Evolutionary conservation across 1,140 invertebrate species (phyloP).

Genomic region (Diorhabda sublineata): DNA sequence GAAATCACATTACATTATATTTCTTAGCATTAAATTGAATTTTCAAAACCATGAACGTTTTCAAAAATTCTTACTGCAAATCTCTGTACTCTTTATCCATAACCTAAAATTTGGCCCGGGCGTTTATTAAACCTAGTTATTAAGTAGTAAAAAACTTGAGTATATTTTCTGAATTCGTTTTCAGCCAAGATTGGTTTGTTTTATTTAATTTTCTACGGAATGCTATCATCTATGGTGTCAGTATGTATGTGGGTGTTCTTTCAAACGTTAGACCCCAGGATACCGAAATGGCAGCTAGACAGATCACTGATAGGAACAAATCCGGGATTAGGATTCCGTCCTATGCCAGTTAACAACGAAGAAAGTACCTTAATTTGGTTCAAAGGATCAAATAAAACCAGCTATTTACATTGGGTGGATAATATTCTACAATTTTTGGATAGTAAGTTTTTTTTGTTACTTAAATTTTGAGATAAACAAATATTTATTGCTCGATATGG

Average conservation of each 20-base stretch:
- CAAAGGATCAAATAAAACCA: slow-evolving; percentile 71
- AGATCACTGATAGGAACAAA: slow-evolving; percentile 85
- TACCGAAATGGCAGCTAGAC: slow-evolving; percentile 79
- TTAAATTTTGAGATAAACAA: no score
- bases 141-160: no score
- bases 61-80: no score
- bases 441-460: slow-evolving; percentile 51
- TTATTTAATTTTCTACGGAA: slow-evolving; percentile 87
- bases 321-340: slow-evolving; percentile 90
- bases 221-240: slow-evolving; percentile 79
- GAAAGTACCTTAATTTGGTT: slow-evolving; percentile 94
- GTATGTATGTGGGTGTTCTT: slow-evolving; percentile 90
- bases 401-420: slow-evolving; percentile 73
- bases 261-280: slow-evolving; percentile 80
- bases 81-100: no score
- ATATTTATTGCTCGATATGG: no score
- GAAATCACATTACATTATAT: no score
- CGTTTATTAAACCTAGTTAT: no score
- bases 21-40: no score
- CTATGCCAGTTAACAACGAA: slow-evolving; percentile 85
- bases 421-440: slow-evolving; percentile 69
- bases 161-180: slow-evolving; percentile 6
- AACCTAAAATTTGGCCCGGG: no score
- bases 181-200: slow-evolving; percentile 87
- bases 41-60: not conserved